phyloP scores from a whole-genome alignment of 1,140 invertebrate genomes.

The Lerema accius region DNA sequence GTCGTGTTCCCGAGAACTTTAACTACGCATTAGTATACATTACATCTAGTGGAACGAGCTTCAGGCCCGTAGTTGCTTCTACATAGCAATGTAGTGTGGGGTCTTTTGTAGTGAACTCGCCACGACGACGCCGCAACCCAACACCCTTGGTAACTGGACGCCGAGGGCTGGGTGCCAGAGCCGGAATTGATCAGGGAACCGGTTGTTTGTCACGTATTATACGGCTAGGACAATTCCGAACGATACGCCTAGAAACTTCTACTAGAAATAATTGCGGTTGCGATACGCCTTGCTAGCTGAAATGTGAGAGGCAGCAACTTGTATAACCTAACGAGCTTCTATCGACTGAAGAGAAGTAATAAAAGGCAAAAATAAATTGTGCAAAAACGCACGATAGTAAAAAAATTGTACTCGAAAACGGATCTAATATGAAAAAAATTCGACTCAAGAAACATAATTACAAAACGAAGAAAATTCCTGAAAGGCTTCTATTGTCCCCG shows the following conservation, averaged over 20 bases:
- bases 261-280: background rate
- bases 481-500: no score
- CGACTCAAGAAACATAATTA: no score
- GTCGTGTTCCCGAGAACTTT: slow-evolving; percentile 26
- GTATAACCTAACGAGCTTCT: background rate
- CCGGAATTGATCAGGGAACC: slow-evolving; percentile 58
- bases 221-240: slow-evolving; percentile 21
- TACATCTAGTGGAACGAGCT: slow-evolving; percentile 61
- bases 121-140: slow-evolving; percentile 55
- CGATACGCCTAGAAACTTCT: slow-evolving; percentile 6
- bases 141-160: slow-evolving; percentile 66
- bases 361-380: no score
- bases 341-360: no score
- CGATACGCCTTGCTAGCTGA: background rate
- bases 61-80: slow-evolving; percentile 41
- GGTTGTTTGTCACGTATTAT: slow-evolving; percentile 31
- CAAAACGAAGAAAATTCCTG: no score
- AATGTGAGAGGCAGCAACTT: no score
- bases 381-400: no score
- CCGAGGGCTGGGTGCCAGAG: slow-evolving; percentile 41
- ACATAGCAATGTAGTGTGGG: no score
- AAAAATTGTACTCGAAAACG: no score
- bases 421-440: no score
- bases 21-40: slow-evolving; percentile 52
- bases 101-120: slow-evolving; percentile 59